phyloP scores from a whole-genome alignment of 2,113 vertebrate genomes.

The Chaenocephalus aceratus region DNA sequence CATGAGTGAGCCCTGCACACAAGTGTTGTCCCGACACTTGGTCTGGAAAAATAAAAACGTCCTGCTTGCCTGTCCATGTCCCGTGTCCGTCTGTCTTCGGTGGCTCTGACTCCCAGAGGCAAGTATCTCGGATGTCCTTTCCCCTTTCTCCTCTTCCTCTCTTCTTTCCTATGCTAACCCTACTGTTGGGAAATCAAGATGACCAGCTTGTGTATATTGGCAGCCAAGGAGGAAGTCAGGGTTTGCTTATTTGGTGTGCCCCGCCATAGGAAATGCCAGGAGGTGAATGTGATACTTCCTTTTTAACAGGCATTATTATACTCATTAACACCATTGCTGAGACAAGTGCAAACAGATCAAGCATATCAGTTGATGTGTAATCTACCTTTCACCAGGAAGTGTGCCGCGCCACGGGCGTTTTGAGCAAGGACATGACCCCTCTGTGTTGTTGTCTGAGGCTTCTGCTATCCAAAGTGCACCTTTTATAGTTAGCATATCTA shows the following conservation, averaged over 20 bases:
- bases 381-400: conserved; percentile 32
- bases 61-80: conserved; percentile 66
- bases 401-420: neutral
- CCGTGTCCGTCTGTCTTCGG: conserved; percentile 66
- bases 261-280: conserved; percentile 26
- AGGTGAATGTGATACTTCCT: conserved; percentile 39
- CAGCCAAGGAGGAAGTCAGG: conserved; percentile 42
- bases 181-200: conserved; percentile 54
- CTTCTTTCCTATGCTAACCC: conserved; percentile 24
- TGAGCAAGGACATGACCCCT: conserved; percentile 30
- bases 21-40: conserved; percentile 85
- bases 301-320: conserved; percentile 34
- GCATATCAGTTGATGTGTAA: conserved; percentile 44
- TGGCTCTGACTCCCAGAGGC: conserved; percentile 48
- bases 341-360: conserved; percentile 29
- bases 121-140: conserved; percentile 66
- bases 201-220: conserved; percentile 39
- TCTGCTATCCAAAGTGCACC: conserved; percentile 1
- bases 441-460: neutral
- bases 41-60: conserved; percentile 79
- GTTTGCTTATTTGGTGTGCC: conserved; percentile 29
- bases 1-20: conserved; percentile 84
- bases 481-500: conserved; percentile 16
- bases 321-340: conserved; percentile 41
- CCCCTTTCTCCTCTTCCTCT: conserved; percentile 40